A percentile compares a stretch with the other conserved stretches of the same genome.
These are phyloP conservation scores for Acropternis orthonyx DNA, from an alignment of 2,797 vertebrate genomes.

Conservation along the genomic window DNA sequence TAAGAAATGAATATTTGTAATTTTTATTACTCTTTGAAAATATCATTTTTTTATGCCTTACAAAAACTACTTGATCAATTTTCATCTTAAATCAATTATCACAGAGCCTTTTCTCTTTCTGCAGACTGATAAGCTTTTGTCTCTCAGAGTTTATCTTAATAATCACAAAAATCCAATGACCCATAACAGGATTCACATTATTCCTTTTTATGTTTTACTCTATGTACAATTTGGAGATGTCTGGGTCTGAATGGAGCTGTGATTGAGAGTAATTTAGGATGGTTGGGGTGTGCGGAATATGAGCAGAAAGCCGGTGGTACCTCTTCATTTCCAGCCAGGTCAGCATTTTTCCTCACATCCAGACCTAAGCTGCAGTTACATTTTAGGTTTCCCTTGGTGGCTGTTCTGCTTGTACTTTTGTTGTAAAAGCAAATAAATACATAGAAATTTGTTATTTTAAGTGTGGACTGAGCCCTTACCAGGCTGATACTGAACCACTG, in stretches of 20 bases:
- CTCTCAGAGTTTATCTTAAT: not conserved
- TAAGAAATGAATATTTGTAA: conserved; percentile 1
- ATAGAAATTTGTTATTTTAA: not conserved
- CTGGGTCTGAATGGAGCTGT: not conserved
- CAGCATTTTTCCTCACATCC: not conserved
- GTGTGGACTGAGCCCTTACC: no score
- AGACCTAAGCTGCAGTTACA: not conserved
- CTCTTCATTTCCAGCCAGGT: not conserved
- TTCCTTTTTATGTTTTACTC: not conserved
- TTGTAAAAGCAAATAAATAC: not conserved
- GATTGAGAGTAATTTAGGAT: not conserved
- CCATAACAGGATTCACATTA: not conserved
- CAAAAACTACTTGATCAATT: conserved; percentile 6
- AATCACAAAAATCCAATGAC: not conserved
- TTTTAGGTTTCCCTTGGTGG: not conserved
- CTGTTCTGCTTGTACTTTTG: not conserved
- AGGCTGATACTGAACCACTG: no score
- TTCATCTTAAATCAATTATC: conserved; percentile 8
- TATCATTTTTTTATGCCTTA: not conserved
- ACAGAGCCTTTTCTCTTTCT: not conserved
- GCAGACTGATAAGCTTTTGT: not conserved
- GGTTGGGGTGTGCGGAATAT: not conserved
- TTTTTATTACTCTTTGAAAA: conserved; percentile 32
- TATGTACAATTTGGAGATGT: not conserved
- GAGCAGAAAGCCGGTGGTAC: not conserved